Base-by-base conservation (phyloP, 2,797 vertebrate species). In the Botia kubotai region DNA sequence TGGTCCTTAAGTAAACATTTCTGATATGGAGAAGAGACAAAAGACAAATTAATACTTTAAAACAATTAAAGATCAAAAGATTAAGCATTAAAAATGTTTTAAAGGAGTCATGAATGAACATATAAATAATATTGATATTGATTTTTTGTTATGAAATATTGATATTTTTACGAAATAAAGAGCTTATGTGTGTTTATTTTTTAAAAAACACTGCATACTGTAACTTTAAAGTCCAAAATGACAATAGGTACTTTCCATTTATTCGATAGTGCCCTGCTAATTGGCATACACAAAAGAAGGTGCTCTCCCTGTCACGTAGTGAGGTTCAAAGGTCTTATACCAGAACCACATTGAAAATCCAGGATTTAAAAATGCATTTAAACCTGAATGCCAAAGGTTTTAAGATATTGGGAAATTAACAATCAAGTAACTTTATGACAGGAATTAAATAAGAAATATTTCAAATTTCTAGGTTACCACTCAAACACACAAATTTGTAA, bases 1-100 rank as follows among this genome's bases (percentile, higher is more conserved):
- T 76, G 33, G 33, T 43, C 50, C 33, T 13, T 55, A 43, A 67
- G 63, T 55, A n/a, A 55, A 43, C 48, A 43, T 6, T n/a, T 66
- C 8, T n/a, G 16, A 66, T 39, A 14, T 36, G 33, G n/a, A 21
- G 13, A 43, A 10, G 26, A 67, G 13, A 55, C 13, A 46, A 46
- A 26, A 66, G 3, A 75, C 33, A 65, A 75, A 36, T 23, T 33
- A 12, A 75, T 12, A n/a, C 23, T 63, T 50, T 14, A 62, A n/a
- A 13, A 17, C 23, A 43, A 60, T 10, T 29, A 29, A 29, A 29
- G 29, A 29, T 29, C 4, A 29, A 29, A n/a, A n/a, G n/a, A n/a
- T n/a, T n/a, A n/a, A n/a, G n/a, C 48, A 55, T 26, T 8, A 50
- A 75, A 63, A 50, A 36, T 12, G 52, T 21, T 75, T 75, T 66